Base-by-base conservation (phyloP, 2,888 invertebrate species). In the Brachypalpus laphriformis region DNA sequence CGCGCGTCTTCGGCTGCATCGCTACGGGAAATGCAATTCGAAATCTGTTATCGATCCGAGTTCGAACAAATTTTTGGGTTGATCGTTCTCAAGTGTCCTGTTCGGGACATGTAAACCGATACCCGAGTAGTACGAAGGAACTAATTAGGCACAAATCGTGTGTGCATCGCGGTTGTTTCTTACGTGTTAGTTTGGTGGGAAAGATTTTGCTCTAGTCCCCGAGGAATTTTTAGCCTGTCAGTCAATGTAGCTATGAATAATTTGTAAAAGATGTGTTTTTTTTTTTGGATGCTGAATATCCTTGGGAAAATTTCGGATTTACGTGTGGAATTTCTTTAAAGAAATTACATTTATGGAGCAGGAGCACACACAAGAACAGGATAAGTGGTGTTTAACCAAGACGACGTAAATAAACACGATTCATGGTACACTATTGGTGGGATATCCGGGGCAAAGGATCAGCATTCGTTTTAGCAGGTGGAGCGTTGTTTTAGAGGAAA, bases 391-490 rank as follows among this genome's bases (percentile, higher is more conserved):
- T 81, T 75, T 75, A 85, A 85, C 83, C 83, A 80, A 63, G 70
- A 42, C 74, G 40, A 31, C 28, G 72, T 61, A 72, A 72, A 82
- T 72, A 78, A 72, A 82, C 72, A 31, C 37, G 34, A 63, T 75
- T 66, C 6, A 2, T 59, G 42, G 70, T 63, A 37, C 34, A 6
- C 47, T 45, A 56, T 63, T 74, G 70, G 85, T 76, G 85, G 85
- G 85, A 85, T 85, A 85, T 85, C 85, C 85, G 85, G 85, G 71
- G 71, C 85, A 85, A 81, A 81, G 85, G 85, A 78, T 81, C 81
- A n/a, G 18, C 59, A 56, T 51, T 63, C 37, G 28, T 34, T 42
- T 63, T 56, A 54, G 42, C 65, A 65, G 74, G 65, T 65, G 65
- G 25, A 66, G 16, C 37, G 14, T 40, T 37, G 4, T 47, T 14